Evolutionary conservation across 1,140 invertebrate genomes (phyloP), one percentile per base, ranked within the genome.

Genomic region (Macrosteles quadrilineatus): DNA sequence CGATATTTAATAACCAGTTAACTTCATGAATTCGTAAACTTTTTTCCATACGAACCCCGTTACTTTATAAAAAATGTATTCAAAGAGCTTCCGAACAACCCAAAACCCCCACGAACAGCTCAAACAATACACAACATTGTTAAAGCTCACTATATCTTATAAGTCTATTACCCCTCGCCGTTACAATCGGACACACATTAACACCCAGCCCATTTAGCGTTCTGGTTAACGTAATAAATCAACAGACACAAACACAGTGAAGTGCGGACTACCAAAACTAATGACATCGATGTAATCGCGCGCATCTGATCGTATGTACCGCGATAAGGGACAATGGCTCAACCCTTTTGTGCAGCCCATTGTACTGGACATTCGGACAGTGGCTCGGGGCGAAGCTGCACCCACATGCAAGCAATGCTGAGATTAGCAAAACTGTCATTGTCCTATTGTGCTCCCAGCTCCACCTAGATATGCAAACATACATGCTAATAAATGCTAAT

Each of bases 331-430:
- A 4, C 21, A 59, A 25, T 25, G 55, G 55, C 2, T 2, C 21
- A 59, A 59, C 55, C 55, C 55, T 59, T 59, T 59, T 59, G 55
- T 59, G 27, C 25, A 59, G 55, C 32, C 32, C 32, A 36, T 36
- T 36, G 32, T 36, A 36, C 4, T 36, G 47, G 47, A 59, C 55
- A 23, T 4, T 19, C 21, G 47, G 11, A 19, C 47, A 21, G 21
- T 21, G 21, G 25, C 55, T 6, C 21, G 6, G 55, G 55, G 21
- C 14, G 17, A 4, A 11, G 47, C 47, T 23, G 47, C 21, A 23
- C 47, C 17, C 47, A n/a, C 21, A 4, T 23, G 3, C 47, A n/a
- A 19, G 47, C 47, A n/a, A 9, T 11, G 6, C 3, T 3, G 21
- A 17, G 47, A 50, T 50, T 19, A 17, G 36, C 36, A 50, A 50